Evolutionary conservation across 2,797 vertebrate genomes (phyloP).

Genomic region (Lindbergichthys nudifrons): DNA sequence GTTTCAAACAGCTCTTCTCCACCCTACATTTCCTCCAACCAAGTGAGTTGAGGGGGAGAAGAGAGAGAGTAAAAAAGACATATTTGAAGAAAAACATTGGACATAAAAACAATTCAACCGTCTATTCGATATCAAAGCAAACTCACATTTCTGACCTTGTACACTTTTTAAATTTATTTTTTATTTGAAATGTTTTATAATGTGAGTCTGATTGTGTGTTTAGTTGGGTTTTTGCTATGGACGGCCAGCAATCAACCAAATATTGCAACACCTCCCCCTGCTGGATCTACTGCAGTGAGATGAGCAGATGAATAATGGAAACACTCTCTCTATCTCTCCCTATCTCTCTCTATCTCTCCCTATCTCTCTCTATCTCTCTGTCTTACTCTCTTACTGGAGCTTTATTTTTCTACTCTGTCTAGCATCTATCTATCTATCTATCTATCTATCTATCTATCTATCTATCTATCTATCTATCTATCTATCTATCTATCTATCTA

Average conservation of each 20-base stretch:
- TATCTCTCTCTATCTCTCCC: background rate
- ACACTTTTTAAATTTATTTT: background rate
- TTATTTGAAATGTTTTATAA: too few species aligned
- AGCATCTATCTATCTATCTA: too few species aligned
- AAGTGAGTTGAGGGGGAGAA: background rate
- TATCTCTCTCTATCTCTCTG: background rate
- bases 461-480: too few species aligned
- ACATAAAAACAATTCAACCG: conserved; percentile 13
- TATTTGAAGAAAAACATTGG: background rate
- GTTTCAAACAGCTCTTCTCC: conserved; percentile 41
- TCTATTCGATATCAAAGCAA: conserved; percentile 10
- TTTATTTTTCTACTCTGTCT: background rate
- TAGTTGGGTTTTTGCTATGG: conserved; percentile 37
- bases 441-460: too few species aligned
- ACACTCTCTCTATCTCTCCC: conserved; percentile 23
- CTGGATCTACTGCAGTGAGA: conserved; percentile 84
- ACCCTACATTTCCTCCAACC: conserved; percentile 26
- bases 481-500: too few species aligned
- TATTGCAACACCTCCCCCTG: conserved; percentile 91
- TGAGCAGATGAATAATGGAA: conserved; percentile 79
- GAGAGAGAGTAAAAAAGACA: background rate
- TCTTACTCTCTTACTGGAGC: background rate
- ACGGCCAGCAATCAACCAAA: conserved; percentile 69
- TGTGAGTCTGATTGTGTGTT: conserved; percentile 26
- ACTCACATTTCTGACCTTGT: background rate